Percentiles rank a stretch among this genome's conserved stretches.
Conservation (phyloP, 2,888 invertebrate genomes). For the Pseudanteris insignis region DNA sequence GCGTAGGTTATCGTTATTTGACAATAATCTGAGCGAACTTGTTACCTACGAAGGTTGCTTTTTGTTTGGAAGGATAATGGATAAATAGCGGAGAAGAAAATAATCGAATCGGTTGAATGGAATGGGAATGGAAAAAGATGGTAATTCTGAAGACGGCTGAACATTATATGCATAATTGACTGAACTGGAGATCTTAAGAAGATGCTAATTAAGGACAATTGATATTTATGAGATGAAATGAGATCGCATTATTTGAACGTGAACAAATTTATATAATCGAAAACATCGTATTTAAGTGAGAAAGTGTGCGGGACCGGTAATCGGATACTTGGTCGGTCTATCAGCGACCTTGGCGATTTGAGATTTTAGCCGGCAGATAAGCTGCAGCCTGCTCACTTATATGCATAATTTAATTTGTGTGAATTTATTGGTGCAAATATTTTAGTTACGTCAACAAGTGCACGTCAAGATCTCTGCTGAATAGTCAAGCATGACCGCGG, state of each 20-base stretch:
- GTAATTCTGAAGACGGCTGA: no score
- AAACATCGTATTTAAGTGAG: constrained; percentile 16
- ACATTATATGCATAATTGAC: no score
- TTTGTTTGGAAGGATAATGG: no score
- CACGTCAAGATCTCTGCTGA: constrained; percentile 2
- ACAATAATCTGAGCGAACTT: no score
- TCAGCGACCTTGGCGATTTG: constrained; percentile 24
- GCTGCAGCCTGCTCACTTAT: constrained; percentile 2
- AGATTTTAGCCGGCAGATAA: constrained; percentile 26
- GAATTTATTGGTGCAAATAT: constrained; percentile 29
- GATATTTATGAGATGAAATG: not conserved
- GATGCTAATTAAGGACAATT: constrained; percentile 1
- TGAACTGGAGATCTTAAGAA: no score
- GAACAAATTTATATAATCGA: constrained; percentile 10
- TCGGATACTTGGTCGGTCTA: constrained; percentile 28
- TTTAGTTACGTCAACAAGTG: constrained; percentile 18
- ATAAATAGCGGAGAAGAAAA: no score
- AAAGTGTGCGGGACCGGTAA: constrained; percentile 25
- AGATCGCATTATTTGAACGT: constrained; percentile 10
- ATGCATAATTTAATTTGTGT: constrained; percentile 31
- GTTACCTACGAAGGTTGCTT: no score
- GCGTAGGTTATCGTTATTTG: no score
- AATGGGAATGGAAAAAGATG: no score
- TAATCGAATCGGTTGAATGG: no score
- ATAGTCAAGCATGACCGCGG: not conserved